Conservation (phyloP, 1,140 invertebrate genomes). For the Andricus grossulariae region DNA sequence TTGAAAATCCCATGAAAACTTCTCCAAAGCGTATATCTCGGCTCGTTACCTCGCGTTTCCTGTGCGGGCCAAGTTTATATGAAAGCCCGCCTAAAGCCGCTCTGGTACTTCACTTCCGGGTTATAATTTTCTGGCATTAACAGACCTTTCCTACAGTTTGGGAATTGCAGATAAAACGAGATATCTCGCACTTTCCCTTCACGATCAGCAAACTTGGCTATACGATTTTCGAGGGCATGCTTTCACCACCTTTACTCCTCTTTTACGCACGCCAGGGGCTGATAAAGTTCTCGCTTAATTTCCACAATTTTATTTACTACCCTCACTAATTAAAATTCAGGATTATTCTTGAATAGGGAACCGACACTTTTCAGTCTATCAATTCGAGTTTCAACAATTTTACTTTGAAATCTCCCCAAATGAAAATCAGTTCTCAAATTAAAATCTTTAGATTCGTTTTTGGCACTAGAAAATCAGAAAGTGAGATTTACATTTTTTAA, state of each 20-base stretch:
- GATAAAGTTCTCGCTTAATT: slow-evolving; percentile 13
- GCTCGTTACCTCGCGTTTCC: slow-evolving; percentile 55
- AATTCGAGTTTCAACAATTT: slow-evolving; percentile 7
- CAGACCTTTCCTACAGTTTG: slow-evolving; percentile 30
- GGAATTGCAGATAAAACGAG: slow-evolving; percentile 47
- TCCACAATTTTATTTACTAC: slow-evolving; percentile 25
- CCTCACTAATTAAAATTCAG: slow-evolving; percentile 25
- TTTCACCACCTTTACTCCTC: not conserved
- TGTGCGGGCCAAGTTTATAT: slow-evolving; percentile 38
- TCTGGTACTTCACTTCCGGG: slow-evolving; percentile 44
- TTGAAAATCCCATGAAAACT: slow-evolving; percentile 51
- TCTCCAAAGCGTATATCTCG: slow-evolving; percentile 47
- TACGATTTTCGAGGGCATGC: not conserved
- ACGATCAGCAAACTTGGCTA: not conserved
- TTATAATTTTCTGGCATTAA: slow-evolving; percentile 52
- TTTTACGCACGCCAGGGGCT: not conserved
- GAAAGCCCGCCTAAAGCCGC: slow-evolving; percentile 42
- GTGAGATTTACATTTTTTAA: no score
- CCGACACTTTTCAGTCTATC: slow-evolving; percentile 15
- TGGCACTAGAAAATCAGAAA: no score
- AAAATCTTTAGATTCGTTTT: no score
- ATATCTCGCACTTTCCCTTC: slow-evolving; percentile 29
- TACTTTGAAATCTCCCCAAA: not conserved
- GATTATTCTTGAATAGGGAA: slow-evolving; percentile 20
- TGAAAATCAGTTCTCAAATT: slow-evolving; percentile 1